Evolutionary conservation across 2,113 vertebrate genomes (phyloP), one percentile per base, ranked within the genome.

Genomic region (Malurus alboscapulatus): DNA sequence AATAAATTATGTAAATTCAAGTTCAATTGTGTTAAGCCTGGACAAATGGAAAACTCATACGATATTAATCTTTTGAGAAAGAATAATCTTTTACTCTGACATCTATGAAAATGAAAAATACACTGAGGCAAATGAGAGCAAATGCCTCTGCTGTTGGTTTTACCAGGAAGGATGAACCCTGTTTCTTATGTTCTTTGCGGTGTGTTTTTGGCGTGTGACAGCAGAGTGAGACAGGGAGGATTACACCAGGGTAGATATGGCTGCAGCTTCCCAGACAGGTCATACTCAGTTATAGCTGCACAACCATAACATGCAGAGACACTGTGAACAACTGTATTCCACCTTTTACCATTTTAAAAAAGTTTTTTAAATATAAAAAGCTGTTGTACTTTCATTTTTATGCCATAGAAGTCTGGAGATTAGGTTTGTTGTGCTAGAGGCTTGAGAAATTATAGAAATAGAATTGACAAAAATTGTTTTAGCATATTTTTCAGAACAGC

Each of bases 151-250:
- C 13, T 62, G 10, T n/a, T 81, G 34, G 17, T 72, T 87, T 91
- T 66, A 34, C 34, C 42, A 62, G 32, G 16, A 66, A 72, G 19
- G 44, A 38, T 42, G 20, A 61, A n/a, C 9, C 19, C 44, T 57
- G n/a, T 13, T 57, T 42, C 38, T 73, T 30, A 21, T 51, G 2
- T 65, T 78, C 30, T 62, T 82, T 0, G 0, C 17, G 24, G 24
- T 83, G 7, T 21, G 67, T 22, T 27, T 66, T 69, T 51, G 38
- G 29, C 59, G 87, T 38, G 40, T 40, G 62, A 26, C 38, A 80
- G 58, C 62, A 32, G 66, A 80, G 50, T 65, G 47, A 82, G 58
- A 66, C 18, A 79, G 18, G 71, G 30, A 71, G 62, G 26, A 44
- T 82, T 54, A 76, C 26, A 58, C 6, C 2, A 3, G 8, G 3